phyloP scores from a whole-genome alignment of 1,140 invertebrate species.

The Drepana arcuata region DNA sequence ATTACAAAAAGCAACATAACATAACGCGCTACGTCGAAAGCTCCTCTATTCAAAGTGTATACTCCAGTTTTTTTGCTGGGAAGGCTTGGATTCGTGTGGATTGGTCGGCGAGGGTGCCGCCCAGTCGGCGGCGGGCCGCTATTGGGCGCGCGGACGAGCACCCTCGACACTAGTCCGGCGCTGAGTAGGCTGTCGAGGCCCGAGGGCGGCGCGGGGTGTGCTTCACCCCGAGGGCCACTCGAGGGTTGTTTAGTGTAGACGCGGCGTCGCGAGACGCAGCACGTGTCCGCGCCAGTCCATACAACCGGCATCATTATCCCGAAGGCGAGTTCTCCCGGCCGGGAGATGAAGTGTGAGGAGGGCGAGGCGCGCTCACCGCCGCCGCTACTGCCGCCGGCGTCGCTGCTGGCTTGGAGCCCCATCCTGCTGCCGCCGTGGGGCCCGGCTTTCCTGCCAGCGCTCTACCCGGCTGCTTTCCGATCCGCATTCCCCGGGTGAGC shows the following conservation, averaged over 20 bases:
- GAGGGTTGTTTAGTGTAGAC: conserved; percentile 68
- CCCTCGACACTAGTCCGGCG: conserved; percentile 45
- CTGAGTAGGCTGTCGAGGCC: conserved; percentile 67
- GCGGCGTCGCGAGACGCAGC: conserved; percentile 58
- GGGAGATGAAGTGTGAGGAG: conserved; percentile 67
- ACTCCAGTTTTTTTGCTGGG: conserved; percentile 63
- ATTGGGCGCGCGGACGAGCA: conserved; percentile 60
- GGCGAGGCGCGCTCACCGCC: conserved; percentile 63
- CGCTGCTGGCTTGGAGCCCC: conserved; percentile 72
- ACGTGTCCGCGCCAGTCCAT: conserved; percentile 44
- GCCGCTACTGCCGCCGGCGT: conserved; percentile 64
- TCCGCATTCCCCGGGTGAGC: conserved; percentile 74
- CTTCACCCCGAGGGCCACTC: conserved; percentile 68
- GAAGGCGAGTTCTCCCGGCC: conserved; percentile 57
- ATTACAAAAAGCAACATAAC: conserved; percentile 70
- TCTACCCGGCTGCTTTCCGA: conserved; percentile 73
- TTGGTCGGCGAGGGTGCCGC: conserved; percentile 43
- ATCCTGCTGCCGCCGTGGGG: conserved; percentile 73
- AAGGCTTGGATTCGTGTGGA: conserved; percentile 36
- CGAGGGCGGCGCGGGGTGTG: conserved; percentile 64
- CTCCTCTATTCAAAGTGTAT: conserved; percentile 67
- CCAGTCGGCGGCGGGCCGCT: conserved; percentile 20
- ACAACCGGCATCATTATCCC: conserved; percentile 58
- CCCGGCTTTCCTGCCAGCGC: conserved; percentile 70
- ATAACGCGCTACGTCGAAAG: conserved; percentile 62